Conservation (phyloP, 2,797 vertebrate genomes). For the Enteromius thamalakanensis region DNA sequence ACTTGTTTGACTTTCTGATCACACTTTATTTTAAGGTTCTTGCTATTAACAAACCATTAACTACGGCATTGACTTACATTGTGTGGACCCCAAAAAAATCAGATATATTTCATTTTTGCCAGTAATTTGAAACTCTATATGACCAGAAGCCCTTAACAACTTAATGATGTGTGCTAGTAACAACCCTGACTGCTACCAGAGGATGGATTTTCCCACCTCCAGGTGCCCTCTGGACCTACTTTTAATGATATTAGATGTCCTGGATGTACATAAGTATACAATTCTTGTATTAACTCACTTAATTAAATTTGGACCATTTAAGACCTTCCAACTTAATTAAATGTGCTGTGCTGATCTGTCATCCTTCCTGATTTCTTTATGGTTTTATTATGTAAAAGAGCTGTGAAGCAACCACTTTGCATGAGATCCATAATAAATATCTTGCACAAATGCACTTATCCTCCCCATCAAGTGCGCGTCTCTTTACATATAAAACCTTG, state of each 20-base stretch:
- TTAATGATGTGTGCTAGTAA: conserved; percentile 48
- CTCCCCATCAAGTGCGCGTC: neutral
- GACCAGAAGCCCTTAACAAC: conserved; percentile 49
- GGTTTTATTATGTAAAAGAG: conserved; percentile 15
- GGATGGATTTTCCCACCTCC: neutral
- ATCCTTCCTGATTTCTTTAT: neutral
- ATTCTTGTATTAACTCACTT: neutral
- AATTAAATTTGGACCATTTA: conserved; percentile 13
- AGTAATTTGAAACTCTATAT: conserved; percentile 8
- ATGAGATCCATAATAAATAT: conserved; percentile 46
- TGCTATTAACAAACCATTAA: no score
- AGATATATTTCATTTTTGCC: neutral
- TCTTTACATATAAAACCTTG: conserved; percentile 28
- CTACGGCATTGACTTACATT: neutral
- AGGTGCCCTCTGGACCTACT: neutral
- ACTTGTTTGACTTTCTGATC: neutral
- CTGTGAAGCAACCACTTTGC: conserved; percentile 28
- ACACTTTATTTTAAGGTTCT: no score
- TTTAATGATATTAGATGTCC: conserved; percentile 9
- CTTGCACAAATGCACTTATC: conserved; percentile 28
- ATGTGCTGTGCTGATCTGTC: neutral
- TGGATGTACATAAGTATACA: neutral
- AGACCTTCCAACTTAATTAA: conserved; percentile 9
- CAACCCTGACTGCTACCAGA: conserved; percentile 40
- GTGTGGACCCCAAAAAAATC: neutral